Evolutionary conservation across 2,888 invertebrate genomes (phyloP), one percentile per base, ranked within the genome.

Genomic region (Salpingus planirostris): DNA sequence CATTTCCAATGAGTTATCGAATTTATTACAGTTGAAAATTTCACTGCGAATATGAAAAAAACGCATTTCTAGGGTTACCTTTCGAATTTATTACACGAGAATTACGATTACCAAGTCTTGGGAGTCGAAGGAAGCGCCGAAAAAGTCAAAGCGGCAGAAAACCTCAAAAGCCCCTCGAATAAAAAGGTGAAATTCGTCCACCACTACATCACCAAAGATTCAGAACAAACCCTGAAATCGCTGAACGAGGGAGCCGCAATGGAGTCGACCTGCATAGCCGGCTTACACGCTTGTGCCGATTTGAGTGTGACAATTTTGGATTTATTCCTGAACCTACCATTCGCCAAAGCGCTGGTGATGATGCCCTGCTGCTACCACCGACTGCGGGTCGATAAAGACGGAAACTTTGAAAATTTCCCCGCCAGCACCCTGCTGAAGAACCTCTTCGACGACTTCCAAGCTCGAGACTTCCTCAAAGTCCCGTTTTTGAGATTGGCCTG

Each of bases 301-400:
- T 67, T 87, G 33, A 78, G 81, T 22, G 67, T 82, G 12, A 70
- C 72, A 31, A 76, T 80, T 5, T 69, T 83, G 27, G 69, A 74
- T 47, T 62, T 84, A 43, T 86, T 82, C 60, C 52, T 71, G 22
- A 63, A 70, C 48, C 70, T 79, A 57, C 52, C 66, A 4, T 58
- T 62, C 18, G 75, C 76, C 0, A 68, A 65, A 38, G 61, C 71
- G 10, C 55, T 84, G 12, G 68, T 79, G 24, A 65, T 85, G 8
- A 76, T 86, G 71, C 80, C 86, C 2, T 87, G 87, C 52, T 87
- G 87, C 54, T 87, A 87, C 50, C 86, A 87, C 56, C 79, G 80
- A 60, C 27, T 34, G 11, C 30, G 41, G 13, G 32, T 33, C 14
- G 30, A 42, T 11, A 46, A 47, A 13, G 31, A 23, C 13, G 53